Percentiles rank a stretch among this genome's conserved stretches.
These are phyloP conservation scores for Nomada fucata DNA, from an alignment of 2,888 invertebrate genomes.

Conservation along the genomic window DNA sequence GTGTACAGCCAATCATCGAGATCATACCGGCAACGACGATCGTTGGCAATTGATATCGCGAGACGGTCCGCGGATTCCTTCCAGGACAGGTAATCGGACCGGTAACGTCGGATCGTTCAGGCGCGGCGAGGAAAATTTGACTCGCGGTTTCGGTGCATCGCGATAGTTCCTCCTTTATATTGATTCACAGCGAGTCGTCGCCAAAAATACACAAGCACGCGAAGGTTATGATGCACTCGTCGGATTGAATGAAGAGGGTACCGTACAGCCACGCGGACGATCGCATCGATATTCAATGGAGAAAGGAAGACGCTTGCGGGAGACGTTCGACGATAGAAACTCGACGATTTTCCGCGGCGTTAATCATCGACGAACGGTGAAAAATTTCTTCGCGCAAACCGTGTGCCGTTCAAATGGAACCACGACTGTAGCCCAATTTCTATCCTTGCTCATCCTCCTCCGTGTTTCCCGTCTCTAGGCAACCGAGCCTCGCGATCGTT, in stretches of 20 bases:
- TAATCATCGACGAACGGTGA: slow-evolving; percentile 23
- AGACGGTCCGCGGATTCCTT: background rate
- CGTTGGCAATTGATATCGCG: background rate
- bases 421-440: slow-evolving; percentile 59
- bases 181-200: background rate
- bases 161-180: background rate
- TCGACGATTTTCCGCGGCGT: slow-evolving; percentile 37
- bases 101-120: background rate
- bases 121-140: slow-evolving; percentile 17
- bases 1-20: background rate
- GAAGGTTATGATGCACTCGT: slow-evolving; percentile 47
- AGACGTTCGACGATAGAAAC: background rate
- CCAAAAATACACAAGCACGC: slow-evolving; percentile 16
- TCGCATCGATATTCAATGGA: background rate
- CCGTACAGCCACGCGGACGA: background rate
- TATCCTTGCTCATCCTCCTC: slow-evolving; percentile 53
- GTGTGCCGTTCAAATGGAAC: slow-evolving; percentile 52
- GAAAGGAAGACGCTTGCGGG: background rate
- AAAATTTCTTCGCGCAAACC: slow-evolving; percentile 28
- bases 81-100: slow-evolving; percentile 2
- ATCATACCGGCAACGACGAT: slow-evolving; percentile 21
- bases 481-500: slow-evolving; percentile 47
- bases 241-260: background rate
- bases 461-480: slow-evolving; percentile 68
- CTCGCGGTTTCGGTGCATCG: slow-evolving; percentile 28